Base-by-base conservation (phyloP, 2,888 invertebrate genomes). In the Tetropium fuscum region DNA sequence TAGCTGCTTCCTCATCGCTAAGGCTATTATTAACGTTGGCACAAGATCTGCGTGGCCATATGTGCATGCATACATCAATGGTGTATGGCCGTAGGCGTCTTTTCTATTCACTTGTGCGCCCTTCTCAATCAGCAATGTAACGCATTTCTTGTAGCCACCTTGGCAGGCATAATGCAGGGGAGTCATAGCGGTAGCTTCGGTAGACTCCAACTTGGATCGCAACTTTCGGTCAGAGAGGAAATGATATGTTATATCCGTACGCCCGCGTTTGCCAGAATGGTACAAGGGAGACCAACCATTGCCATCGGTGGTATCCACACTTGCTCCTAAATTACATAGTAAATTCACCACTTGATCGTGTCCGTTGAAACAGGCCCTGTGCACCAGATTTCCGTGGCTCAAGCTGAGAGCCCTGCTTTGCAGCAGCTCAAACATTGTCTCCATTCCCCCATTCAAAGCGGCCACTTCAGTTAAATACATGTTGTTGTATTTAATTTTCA, bases 151-250 rank as follows among this genome's bases (percentile, higher is more conserved):
- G 7, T 56, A 41, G 1, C 56, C 56, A 2, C 43, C 56, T 41
- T 48, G 56, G 13, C 48, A 41, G 16, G 56, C 56, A 7, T 41
- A 48, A 20, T 56, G 56, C n/a, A 56, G 19, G 1, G 56, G 48
- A 18, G 56, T 48, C 41, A 56, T 51, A 1, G 20, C 8, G 3
- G 48, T 32, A 13, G 16, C 1, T 1, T 34, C 2, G 4, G 0
- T n/a, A 16, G 32, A 1, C 22, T 16, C 10, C 0, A 16, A 5
- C 2, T 16, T 20, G 1, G n/a, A 16, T 2, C 7, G 4, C 8
- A 18, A 30, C 16, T 38, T 18, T 0, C n/a, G 7, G 2, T 47
- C 22, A 7, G 8, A 47, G 1, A 55, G 18, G 7, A 30, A 44
- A 1, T 47, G 27, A 7, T 47, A 55, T 3, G 47, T 30, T 10